Evolutionary conservation across 2,888 invertebrate species (phyloP).

Genomic region (Lymantria monacha): DNA sequence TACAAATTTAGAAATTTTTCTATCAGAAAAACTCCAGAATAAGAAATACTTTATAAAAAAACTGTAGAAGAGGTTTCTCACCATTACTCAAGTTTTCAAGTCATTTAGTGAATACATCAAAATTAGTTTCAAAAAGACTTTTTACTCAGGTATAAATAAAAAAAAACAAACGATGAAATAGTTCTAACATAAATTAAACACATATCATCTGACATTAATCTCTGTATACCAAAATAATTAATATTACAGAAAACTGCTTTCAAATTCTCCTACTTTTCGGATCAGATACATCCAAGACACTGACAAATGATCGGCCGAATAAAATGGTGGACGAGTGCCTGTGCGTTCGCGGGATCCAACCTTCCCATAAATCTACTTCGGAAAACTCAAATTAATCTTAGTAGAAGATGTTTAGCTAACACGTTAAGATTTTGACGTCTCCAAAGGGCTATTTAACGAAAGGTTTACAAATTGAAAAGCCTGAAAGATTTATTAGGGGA

Average conservation of each 20-base stretch:
- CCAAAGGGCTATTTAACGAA: slow-evolving; percentile 19
- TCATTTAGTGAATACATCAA: too few species aligned
- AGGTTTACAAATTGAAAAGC: slow-evolving; percentile 32
- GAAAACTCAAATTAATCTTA: slow-evolving; percentile 71
- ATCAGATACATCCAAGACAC: slow-evolving; percentile 61
- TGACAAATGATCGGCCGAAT: slow-evolving; percentile 63
- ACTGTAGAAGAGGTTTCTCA: too few species aligned
- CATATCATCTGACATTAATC: too few species aligned
- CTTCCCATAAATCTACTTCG: slow-evolving; percentile 64
- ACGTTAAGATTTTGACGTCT: slow-evolving; percentile 25
- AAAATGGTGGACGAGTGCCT: slow-evolving; percentile 51
- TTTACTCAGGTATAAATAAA: too few species aligned
- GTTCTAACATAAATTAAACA: too few species aligned
- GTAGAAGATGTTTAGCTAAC: slow-evolving; percentile 44
- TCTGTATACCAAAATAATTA: background rate
- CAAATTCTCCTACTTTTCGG: slow-evolving; percentile 59
- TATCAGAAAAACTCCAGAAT: too few species aligned
- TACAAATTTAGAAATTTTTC: too few species aligned
- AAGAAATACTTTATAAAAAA: too few species aligned
- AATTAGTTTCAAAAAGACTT: too few species aligned
- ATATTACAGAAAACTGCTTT: slow-evolving; percentile 28
- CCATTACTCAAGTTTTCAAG: too few species aligned
- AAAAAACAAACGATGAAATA: too few species aligned
- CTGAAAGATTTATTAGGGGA: slow-evolving; percentile 14
- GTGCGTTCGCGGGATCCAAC: slow-evolving; percentile 53